A percentile compares a stretch with the other conserved stretches of the same genome.
These are phyloP conservation scores for Micrasema minimum DNA, from an alignment of 1,140 invertebrate species.

Conservation along the genomic window DNA sequence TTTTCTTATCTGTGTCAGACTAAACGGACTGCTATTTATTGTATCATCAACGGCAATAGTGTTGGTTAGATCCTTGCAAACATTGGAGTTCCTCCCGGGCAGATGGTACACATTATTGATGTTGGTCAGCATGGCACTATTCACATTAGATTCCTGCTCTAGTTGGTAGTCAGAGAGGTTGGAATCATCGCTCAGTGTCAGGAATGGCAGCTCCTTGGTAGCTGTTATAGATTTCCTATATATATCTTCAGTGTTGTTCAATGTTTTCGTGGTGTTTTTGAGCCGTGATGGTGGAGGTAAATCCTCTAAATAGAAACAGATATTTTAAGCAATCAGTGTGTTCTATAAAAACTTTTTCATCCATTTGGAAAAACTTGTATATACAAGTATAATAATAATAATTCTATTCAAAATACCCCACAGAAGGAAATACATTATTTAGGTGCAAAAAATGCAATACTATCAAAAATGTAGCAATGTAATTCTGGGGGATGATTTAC, in stretches of 20 bases:
- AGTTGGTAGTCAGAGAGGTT: slow-evolving; percentile 23
- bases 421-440: no score
- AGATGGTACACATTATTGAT: slow-evolving; percentile 15
- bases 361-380: no score
- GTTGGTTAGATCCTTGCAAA: slow-evolving; percentile 35
- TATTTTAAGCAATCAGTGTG: no score
- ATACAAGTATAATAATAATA: no score
- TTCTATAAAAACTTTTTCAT: no score
- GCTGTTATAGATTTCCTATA: slow-evolving; percentile 1
- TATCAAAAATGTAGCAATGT: no score
- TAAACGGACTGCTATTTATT: slow-evolving; percentile 39
- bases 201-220: slow-evolving; percentile 17
- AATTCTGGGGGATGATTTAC: no score
- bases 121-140: background rate
- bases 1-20: slow-evolving; percentile 46
- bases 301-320: slow-evolving; percentile 15
- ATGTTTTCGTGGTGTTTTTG: background rate
- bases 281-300: background rate
- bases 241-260: slow-evolving; percentile 1
- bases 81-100: slow-evolving; percentile 7
- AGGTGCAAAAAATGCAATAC: no score
- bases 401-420: no score
- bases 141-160: background rate
- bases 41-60: slow-evolving; percentile 44
- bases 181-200: slow-evolving; percentile 39